Percentiles rank a stretch among this genome's conserved stretches.
These are phyloP conservation scores for Botia kubotai DNA, from an alignment of 2,797 vertebrate genomes.

Conservation along the genomic window DNA sequence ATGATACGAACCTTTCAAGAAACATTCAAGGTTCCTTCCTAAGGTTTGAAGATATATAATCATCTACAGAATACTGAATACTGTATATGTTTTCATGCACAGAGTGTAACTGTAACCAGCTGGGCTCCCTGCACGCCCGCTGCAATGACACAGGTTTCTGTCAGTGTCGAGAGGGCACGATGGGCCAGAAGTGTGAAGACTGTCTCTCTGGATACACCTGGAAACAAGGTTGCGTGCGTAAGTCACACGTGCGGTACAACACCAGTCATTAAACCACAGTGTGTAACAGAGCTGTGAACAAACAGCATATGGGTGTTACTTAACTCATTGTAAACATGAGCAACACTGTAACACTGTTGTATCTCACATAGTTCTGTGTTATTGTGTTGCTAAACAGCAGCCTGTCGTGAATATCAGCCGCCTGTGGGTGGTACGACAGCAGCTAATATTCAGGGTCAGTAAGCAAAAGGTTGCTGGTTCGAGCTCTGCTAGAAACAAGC, in stretches of 20 bases:
- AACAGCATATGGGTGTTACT: constrained; percentile 33
- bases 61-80: not conserved
- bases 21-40: not conserved
- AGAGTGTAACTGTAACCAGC: constrained; percentile 89
- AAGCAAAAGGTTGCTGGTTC: not conserved
- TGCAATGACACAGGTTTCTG: constrained; percentile 89
- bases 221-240: constrained; percentile 86
- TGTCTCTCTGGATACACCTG: constrained; percentile 89
- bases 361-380: constrained; percentile 27
- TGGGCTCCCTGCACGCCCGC: constrained; percentile 85
- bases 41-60: not conserved
- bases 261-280: constrained; percentile 15
- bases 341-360: constrained; percentile 29
- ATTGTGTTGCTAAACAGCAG: constrained; percentile 20
- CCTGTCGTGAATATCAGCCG: constrained; percentile 7
- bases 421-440: constrained; percentile 17
- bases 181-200: constrained; percentile 90
- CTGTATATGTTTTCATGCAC: constrained; percentile 35
- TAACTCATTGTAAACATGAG: constrained; percentile 27
- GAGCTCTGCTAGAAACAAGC: not conserved
- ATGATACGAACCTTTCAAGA: not conserved
- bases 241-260: constrained; percentile 66
- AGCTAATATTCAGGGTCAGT: not conserved
- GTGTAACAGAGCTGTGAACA: constrained; percentile 22
- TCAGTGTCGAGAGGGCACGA: constrained; percentile 87